Base-by-base conservation (phyloP, 2,888 invertebrate species). In the Pterostichus niger region DNA sequence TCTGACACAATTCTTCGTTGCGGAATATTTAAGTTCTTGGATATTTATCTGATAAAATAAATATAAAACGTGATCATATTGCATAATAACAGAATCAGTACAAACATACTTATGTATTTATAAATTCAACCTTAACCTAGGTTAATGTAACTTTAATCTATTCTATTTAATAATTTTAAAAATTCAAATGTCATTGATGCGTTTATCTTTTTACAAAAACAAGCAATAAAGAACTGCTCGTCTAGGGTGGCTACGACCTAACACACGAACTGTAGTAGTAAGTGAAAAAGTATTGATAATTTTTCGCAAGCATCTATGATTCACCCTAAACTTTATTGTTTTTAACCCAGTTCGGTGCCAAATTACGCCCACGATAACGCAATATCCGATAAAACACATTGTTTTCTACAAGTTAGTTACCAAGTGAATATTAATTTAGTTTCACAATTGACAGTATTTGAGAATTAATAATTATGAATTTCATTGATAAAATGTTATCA, bases 121-220 rank as follows among this genome's bases (percentile, higher is more conserved):
- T 56, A 71, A 44, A 71, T 44, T 71, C 68, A 44, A 44, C 68
- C 68, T 71, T 71, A 44, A 71, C 68, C 68, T 71, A 71, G 44
- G 68, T 15, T 44, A 71, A 40, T 11, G 49, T 11, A 33, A 64
- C 33, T 33, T 35, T 64, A n/a, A 35, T 24, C 33, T 10, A 31
- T 59, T 31, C 35, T n/a, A 64, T 64, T 13, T 49, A 11, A 35
- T 6, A 64, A 33, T 64, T 64, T 33, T 64, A 33, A 33, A 64
- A 64, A 64, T 64, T 24, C 9, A 64, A 64, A 6, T n/a, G 2
- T 17, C 24, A 4, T 3, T 33, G 49, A 13, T 49, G 10, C 49
- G 4, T 35, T 11, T 24, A 59, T 24, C 59, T 24, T 59, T 24
- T 24, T 7, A 31, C 24, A 59, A 31, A 59, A 59, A 59, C 11